Conservation (phyloP, 2,888 invertebrate genomes). For the Tuta absoluta region DNA sequence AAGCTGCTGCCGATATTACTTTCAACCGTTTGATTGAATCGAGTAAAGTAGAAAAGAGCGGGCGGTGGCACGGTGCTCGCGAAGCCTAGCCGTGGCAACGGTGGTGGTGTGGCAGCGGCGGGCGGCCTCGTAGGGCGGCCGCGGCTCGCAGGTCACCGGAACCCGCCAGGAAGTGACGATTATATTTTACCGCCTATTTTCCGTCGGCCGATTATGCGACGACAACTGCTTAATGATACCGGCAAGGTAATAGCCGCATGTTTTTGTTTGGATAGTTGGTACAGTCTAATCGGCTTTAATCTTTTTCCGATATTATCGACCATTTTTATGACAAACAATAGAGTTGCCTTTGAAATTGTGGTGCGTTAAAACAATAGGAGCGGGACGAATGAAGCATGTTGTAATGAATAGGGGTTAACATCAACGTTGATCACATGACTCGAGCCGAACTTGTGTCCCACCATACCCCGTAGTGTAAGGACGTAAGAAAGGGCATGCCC, state of each 20-base stretch:
- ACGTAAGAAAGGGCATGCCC: too few relatives aligned
- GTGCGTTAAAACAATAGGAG: too few relatives aligned
- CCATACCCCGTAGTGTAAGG: too few relatives aligned
- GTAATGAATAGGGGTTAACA: too few relatives aligned
- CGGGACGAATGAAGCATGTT: too few relatives aligned
- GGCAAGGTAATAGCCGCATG: slow-evolving; percentile 21
- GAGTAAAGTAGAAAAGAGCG: too few relatives aligned
- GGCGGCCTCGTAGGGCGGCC: slow-evolving; percentile 44
- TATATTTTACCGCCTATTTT: slow-evolving; percentile 55
- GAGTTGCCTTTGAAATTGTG: neutral
- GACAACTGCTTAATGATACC: slow-evolving; percentile 39
- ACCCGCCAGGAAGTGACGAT: slow-evolving; percentile 59
- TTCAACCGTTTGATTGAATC: too few relatives aligned
- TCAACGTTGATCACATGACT: too few relatives aligned
- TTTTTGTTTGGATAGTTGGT: slow-evolving; percentile 11
- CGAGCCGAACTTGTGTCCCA: too few relatives aligned
- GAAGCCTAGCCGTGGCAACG: too few relatives aligned
- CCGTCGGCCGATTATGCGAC: slow-evolving; percentile 49
- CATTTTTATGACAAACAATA: neutral
- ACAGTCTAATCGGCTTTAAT: slow-evolving; percentile 15
- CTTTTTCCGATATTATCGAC: slow-evolving; percentile 1
- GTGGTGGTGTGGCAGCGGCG: neutral
- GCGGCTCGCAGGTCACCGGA: slow-evolving; percentile 42
- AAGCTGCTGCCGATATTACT: too few relatives aligned
- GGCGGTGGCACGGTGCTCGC: too few relatives aligned